Conservation (phyloP, 2,888 invertebrate species). For the Rambutsinella grinnellia region DNA sequence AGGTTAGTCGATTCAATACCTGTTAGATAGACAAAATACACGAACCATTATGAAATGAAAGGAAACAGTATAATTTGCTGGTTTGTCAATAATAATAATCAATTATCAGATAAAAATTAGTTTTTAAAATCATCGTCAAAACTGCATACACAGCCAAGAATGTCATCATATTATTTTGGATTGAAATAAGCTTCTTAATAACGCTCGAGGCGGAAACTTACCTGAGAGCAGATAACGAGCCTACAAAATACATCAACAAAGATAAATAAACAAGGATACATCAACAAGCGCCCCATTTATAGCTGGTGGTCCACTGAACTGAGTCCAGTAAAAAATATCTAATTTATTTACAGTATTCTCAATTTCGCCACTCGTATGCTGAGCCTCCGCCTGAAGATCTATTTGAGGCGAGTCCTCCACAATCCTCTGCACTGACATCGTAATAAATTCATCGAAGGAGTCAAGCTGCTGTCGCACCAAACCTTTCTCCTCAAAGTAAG, state of each 20-base stretch:
- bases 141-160: slow-evolving; percentile 52
- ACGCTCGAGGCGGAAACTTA: too few relatives aligned
- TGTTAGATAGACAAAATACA: slow-evolving; percentile 62
- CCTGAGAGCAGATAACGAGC: slow-evolving; percentile 92
- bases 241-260: slow-evolving; percentile 68
- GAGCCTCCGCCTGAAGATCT: slow-evolving; percentile 96
- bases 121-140: slow-evolving; percentile 45
- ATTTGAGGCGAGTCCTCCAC: slow-evolving; percentile 99
- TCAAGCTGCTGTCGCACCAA: slow-evolving; percentile 98
- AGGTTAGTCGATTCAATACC: slow-evolving; percentile 97
- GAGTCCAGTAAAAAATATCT: background rate
- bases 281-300: background rate
- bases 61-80: too few relatives aligned
- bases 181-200: too few relatives aligned
- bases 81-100: too few relatives aligned
- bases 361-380: slow-evolving; percentile 93
- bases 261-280: background rate
- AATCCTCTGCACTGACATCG: slow-evolving; percentile 99
- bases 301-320: background rate
- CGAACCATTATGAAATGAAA: too few relatives aligned
- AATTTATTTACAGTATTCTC: slow-evolving; percentile 79
- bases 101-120: background rate
- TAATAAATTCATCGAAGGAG: slow-evolving; percentile 99
- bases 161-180: slow-evolving; percentile 26
- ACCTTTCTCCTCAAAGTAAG: slow-evolving; percentile 99